Percentiles rank a stretch among this genome's conserved stretches.
Conservation (phyloP, 2,888 invertebrate genomes). For the Sesia apiformis region DNA sequence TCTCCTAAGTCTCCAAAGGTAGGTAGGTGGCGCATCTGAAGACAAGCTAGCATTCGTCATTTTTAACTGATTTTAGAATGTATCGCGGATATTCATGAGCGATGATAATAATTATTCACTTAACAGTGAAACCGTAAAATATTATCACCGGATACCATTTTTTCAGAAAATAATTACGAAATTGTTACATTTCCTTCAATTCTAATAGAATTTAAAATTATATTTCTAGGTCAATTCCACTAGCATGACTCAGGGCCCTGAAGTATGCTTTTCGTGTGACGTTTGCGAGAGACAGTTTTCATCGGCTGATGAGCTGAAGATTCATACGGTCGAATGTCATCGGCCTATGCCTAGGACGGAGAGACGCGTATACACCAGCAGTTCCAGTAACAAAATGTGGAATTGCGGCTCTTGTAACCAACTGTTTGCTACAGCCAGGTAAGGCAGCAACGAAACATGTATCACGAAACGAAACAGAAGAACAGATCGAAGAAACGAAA, state of each 20-base stretch:
- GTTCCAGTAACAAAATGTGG: constrained; percentile 58
- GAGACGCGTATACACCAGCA: constrained; percentile 33
- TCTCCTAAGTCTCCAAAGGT: no score
- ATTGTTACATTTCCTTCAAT: no score
- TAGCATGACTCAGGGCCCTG: constrained; percentile 6
- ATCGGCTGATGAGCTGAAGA: constrained; percentile 34
- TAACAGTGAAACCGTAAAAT: no score
- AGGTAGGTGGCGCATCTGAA: no score
- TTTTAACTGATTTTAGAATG: no score
- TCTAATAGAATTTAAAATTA: not conserved
- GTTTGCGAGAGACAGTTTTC: constrained; percentile 32
- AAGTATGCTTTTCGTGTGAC: constrained; percentile 34
- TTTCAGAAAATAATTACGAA: no score
- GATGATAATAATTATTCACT: no score
- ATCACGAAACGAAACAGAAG: no score
- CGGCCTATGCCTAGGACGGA: constrained; percentile 19
- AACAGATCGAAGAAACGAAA: no score
- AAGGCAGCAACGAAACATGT: constrained; percentile 1
- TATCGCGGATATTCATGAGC: no score
- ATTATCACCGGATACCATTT: no score
- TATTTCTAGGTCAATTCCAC: not conserved
- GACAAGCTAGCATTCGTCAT: no score
- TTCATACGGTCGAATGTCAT: constrained; percentile 28
- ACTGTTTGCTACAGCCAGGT: constrained; percentile 62
- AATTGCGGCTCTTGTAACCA: constrained; percentile 68